phyloP scores from a whole-genome alignment of 2,113 vertebrate species.

The Anolis sagrei region DNA sequence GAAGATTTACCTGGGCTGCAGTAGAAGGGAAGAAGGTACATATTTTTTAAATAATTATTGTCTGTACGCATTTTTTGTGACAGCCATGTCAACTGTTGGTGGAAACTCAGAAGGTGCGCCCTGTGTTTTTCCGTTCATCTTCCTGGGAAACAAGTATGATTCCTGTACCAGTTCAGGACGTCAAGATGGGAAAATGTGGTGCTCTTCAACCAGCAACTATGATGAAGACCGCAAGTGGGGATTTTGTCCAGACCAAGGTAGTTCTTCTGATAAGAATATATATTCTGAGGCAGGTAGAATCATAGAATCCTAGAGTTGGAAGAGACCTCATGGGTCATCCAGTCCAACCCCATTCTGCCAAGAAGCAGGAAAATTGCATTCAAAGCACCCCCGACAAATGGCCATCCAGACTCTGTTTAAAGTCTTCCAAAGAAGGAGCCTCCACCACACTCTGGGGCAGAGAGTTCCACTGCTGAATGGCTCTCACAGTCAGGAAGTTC shows the following conservation, averaged over 20 bases:
- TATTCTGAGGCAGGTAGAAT: background rate
- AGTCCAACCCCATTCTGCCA: too few species aligned
- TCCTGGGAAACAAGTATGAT: conserved; percentile 88
- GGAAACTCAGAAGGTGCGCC: conserved; percentile 93
- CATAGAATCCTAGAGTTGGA: too few species aligned
- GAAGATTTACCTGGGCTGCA: too few species aligned
- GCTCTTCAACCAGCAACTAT: conserved; percentile 85
- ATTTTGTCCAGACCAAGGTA: conserved; percentile 97
- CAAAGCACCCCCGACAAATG: too few species aligned
- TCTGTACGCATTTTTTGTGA: background rate
- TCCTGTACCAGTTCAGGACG: conserved; percentile 91
- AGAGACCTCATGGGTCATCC: too few species aligned
- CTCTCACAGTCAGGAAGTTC: too few species aligned
- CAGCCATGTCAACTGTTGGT: conserved; percentile 95
- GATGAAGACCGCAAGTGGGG: conserved; percentile 98
- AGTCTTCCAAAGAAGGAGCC: too few species aligned
- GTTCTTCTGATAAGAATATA: background rate
- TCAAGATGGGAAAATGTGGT: conserved; percentile 93
- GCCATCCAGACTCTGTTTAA: too few species aligned
- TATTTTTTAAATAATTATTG: background rate
- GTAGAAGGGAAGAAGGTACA: too few species aligned
- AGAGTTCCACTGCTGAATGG: too few species aligned
- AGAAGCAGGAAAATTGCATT: too few species aligned
- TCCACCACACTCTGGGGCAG: too few species aligned
- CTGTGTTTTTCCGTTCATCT: conserved; percentile 94